phyloP scores from a whole-genome alignment of 2,797 vertebrate species.

The Lagorchestes hirsutus region DNA sequence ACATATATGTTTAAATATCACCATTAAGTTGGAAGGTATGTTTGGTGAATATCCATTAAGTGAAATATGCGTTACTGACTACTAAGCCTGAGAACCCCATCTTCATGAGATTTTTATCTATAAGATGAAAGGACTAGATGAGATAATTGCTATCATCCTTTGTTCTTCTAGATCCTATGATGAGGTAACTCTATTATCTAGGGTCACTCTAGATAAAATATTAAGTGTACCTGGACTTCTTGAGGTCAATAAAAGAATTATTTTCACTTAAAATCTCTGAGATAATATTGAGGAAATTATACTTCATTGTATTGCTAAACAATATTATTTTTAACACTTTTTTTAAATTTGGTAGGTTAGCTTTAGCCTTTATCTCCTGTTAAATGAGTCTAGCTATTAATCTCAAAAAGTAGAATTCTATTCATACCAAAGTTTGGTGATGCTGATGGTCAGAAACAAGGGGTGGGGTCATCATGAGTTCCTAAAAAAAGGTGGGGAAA shows the following conservation, averaged over 20 bases:
- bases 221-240: constrained; percentile 30
- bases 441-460: background rate
- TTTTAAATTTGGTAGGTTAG: too few relatives aligned
- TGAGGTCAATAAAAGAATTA: constrained; percentile 42
- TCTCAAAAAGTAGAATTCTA: background rate
- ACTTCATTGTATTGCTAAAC: constrained; percentile 13
- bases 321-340: too few relatives aligned
- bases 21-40: constrained; percentile 46
- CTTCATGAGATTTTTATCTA: background rate
- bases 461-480: background rate
- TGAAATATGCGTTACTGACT: constrained; percentile 29
- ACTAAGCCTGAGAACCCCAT: constrained; percentile 6
- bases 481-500: background rate
- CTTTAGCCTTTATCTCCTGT: constrained; percentile 8
- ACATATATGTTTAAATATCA: background rate
- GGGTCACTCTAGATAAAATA: constrained; percentile 49
- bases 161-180: background rate
- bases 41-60: constrained; percentile 54
- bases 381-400: constrained; percentile 12
- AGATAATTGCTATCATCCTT: background rate
- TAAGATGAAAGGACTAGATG: background rate
- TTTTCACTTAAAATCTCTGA: background rate
- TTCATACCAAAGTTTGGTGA: background rate
- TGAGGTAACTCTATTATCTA: background rate
- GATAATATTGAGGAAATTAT: background rate